Conservation (phyloP, 2,797 vertebrate genomes). For the Micropoecilia bifurca region DNA sequence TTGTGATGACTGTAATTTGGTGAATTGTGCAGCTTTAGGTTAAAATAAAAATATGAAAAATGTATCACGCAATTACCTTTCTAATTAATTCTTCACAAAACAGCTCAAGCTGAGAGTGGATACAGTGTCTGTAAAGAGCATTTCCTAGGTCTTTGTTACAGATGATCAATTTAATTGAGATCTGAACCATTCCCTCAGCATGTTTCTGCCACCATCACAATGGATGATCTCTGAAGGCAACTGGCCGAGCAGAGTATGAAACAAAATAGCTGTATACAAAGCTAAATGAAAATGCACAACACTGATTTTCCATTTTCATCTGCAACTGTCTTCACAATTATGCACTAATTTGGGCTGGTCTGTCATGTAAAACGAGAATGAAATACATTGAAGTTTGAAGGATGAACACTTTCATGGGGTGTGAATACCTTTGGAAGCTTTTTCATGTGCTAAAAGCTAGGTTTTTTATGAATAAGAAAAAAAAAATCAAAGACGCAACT, state of each 20-base stretch:
- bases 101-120: not conserved
- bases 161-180: not conserved
- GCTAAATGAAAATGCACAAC: not conserved
- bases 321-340: not conserved
- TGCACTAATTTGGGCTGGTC: not conserved
- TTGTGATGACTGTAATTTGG: not conserved
- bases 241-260: not conserved
- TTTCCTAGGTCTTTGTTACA: not conserved
- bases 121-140: not conserved
- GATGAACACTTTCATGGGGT: not conserved
- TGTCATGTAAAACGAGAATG: not conserved
- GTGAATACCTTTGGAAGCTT: not conserved
- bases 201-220: not conserved
- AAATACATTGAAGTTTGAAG: not conserved
- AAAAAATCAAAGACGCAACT: slow-evolving; percentile 1
- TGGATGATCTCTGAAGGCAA: no score
- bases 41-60: not conserved
- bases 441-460: not conserved
- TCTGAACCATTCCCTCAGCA: not conserved
- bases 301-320: not conserved
- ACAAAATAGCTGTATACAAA: not conserved
- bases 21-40: not conserved
- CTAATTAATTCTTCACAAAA: not conserved
- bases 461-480: not conserved
- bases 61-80: no score